Conservation (phyloP, 2,888 invertebrate genomes). For the Polydrusus pterygomalis region DNA sequence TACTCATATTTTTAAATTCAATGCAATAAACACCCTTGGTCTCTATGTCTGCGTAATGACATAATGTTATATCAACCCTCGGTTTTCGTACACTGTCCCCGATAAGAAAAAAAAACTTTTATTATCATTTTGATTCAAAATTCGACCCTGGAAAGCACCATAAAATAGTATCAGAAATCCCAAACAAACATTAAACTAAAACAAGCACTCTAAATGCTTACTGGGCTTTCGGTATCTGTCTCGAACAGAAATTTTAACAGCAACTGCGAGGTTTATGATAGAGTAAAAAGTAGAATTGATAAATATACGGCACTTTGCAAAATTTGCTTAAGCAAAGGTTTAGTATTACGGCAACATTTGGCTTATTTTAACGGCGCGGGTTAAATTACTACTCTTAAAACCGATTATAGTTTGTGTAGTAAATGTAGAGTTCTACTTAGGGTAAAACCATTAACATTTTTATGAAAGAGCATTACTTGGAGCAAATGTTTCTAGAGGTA, state of each 20-base stretch:
- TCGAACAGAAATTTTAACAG: constrained; percentile 45
- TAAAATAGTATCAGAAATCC: constrained; percentile 62
- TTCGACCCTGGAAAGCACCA: constrained; percentile 13
- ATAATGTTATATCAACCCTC: not conserved
- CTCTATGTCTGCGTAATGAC: too few relatives aligned
- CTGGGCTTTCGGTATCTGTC: constrained; percentile 57
- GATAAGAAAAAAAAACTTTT: not conserved
- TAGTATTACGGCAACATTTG: constrained; percentile 14
- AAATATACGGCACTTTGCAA: constrained; percentile 35
- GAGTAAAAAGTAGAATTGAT: constrained; percentile 38
- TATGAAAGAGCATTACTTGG: too few relatives aligned
- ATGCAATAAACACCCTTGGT: too few relatives aligned
- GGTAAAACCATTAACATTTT: not conserved
- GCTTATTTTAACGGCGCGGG: not conserved
- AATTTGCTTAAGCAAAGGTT: constrained; percentile 39
- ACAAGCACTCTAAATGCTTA: constrained; percentile 63
- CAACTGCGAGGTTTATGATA: constrained; percentile 38
- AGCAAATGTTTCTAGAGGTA: too few relatives aligned
- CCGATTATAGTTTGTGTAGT: constrained; percentile 9
- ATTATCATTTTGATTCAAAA: not conserved
- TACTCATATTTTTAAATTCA: too few relatives aligned
- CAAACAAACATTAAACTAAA: constrained; percentile 63
- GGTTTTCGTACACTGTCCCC: not conserved
- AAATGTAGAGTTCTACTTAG: constrained; percentile 8
- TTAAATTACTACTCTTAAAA: not conserved